These are phyloP conservation scores for Helicoverpa assulta DNA, from an alignment of 2,888 invertebrate genomes.

Conservation along the genomic window DNA sequence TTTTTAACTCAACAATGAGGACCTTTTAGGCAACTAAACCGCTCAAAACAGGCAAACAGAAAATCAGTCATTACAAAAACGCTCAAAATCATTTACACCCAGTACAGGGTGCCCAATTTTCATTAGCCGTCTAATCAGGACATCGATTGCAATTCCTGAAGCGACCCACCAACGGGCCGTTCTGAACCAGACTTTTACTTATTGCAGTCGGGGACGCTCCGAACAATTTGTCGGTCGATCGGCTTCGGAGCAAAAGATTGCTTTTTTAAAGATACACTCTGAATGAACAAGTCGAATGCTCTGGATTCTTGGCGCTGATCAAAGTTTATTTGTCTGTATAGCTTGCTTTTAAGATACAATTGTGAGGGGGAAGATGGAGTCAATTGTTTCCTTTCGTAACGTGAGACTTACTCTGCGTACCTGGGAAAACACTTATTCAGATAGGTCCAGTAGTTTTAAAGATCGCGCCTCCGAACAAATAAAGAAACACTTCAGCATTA, in stretches of 20 bases:
- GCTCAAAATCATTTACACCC: no score
- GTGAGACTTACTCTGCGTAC: no score
- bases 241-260: constrained; percentile 50
- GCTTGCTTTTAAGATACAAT: constrained; percentile 21
- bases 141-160: constrained; percentile 63
- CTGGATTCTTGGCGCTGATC: constrained; percentile 34
- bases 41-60: no score
- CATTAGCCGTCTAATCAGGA: constrained; percentile 64
- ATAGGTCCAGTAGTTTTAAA: no score
- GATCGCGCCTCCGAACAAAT: no score
- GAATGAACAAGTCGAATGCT: constrained; percentile 29
- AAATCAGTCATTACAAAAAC: no score
- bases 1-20: no score
- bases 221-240: constrained; percentile 63
- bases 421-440: no score
- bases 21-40: no score
- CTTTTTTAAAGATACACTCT: constrained; percentile 55
- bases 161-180: constrained; percentile 50
- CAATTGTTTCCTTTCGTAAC: neutral
- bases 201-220: constrained; percentile 53
- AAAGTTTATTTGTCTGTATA: constrained; percentile 27
- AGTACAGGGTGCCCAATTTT: constrained; percentile 39
- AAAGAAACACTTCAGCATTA: no score
- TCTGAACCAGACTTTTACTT: constrained; percentile 65
- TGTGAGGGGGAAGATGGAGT: neutral